Percentiles rank a stretch among this genome's conserved stretches.
phyloP scores from a whole-genome alignment of 64 coral and sea anemone genomes.

The Porites lutea region DNA sequence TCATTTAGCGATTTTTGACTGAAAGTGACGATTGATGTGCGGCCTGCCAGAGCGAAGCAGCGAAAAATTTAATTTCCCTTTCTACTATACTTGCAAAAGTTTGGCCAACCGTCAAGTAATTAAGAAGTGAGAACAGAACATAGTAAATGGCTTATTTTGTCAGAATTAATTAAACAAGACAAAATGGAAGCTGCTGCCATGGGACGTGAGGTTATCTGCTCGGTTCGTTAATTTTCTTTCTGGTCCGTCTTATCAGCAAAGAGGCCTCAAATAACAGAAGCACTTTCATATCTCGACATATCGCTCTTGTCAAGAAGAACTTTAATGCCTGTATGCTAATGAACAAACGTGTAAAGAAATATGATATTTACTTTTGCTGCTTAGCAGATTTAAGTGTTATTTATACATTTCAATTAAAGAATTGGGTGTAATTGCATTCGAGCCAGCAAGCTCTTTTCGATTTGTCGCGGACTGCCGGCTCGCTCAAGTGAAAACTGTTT shows the following conservation, averaged over 20 bases:
- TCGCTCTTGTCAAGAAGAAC: conserved; percentile 40
- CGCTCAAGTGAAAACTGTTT: neutral
- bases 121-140: conserved; percentile 53
- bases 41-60: conserved; percentile 19
- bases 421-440: conserved; percentile 76
- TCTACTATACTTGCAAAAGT: conserved; percentile 16
- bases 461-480: conserved; percentile 22
- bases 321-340: conserved; percentile 57
- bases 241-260: neutral
- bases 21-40: conserved; percentile 41
- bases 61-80: conserved; percentile 56
- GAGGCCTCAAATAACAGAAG: conserved; percentile 29
- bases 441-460: conserved; percentile 9
- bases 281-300: neutral
- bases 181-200: conserved; percentile 1
- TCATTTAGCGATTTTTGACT: conserved; percentile 38
- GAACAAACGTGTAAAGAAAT: conserved; percentile 65
- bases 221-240: conserved; percentile 16
- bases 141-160: conserved; percentile 60
- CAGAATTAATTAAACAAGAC: conserved; percentile 45
- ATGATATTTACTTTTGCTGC: conserved; percentile 44
- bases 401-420: conserved; percentile 86
- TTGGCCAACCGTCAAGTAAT: conserved; percentile 47
- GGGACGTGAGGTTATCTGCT: conserved; percentile 2
- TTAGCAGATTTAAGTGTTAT: conserved; percentile 82